Percentiles rank a stretch among this genome's conserved stretches.
Evolutionary conservation across 2,797 vertebrate species (phyloP).

Genomic region (Eospalax fontanierii): DNA sequence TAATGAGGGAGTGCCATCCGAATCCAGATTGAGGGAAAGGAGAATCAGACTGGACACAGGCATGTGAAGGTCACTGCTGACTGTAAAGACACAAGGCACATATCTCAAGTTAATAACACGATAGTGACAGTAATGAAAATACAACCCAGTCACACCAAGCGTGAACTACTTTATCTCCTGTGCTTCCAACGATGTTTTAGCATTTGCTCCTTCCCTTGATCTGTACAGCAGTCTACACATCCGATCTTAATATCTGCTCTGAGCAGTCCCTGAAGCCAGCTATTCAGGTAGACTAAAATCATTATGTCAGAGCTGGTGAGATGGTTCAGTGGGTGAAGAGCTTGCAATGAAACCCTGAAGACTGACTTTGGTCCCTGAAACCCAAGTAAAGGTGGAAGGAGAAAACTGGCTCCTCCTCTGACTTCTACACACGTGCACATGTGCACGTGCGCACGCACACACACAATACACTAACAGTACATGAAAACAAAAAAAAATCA

Average conservation of each 20-base stretch:
- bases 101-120: background rate
- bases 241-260: background rate
- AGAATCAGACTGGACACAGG: background rate
- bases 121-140: background rate
- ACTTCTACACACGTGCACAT: background rate
- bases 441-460: background rate
- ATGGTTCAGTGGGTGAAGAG: background rate
- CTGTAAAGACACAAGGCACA: rapidly evolving
- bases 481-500: background rate
- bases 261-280: background rate
- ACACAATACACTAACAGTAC: background rate
- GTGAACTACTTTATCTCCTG: background rate
- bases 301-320: background rate
- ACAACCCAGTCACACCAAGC: background rate
- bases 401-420: background rate
- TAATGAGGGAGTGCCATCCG: background rate
- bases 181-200: background rate
- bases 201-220: background rate
- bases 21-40: background rate
- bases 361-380: too few species aligned
- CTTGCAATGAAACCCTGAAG: background rate
- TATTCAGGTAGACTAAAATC: background rate
- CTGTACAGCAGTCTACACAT: background rate
- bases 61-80: background rate
- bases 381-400: background rate